Conservation (phyloP, 2,113 vertebrate genomes). For the Isichthys henryi region DNA sequence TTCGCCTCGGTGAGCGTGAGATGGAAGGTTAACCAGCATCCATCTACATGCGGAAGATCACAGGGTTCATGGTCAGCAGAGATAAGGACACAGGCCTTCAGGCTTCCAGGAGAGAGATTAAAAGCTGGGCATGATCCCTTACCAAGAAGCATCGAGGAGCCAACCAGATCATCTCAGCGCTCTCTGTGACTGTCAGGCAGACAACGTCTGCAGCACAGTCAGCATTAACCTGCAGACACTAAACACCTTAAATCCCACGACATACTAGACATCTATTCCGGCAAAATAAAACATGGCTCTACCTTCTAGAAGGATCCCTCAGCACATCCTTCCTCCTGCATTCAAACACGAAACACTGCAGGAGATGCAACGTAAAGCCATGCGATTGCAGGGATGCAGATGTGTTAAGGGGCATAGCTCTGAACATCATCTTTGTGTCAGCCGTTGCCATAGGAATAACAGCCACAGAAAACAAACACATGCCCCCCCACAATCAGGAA, state of each 20-base stretch:
- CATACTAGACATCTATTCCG: neutral
- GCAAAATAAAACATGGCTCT: neutral
- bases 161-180: neutral
- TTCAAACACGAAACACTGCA: neutral
- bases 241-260: neutral
- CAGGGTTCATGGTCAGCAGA: neutral
- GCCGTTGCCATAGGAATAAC: neutral
- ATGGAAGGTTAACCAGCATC: neutral
- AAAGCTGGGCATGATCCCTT: neutral
- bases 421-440: neutral
- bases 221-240: neutral
- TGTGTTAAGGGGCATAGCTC: neutral
- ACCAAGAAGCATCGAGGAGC: neutral
- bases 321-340: neutral
- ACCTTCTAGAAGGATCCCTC: neutral
- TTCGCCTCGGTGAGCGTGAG: neutral
- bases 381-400: neutral
- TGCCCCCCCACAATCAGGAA: neutral
- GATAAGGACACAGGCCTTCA: neutral
- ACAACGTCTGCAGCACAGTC: neutral
- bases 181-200: neutral
- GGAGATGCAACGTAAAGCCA: neutral
- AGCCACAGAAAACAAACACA: neutral
- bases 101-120: neutral
- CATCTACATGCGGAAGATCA: neutral